phyloP scores from a whole-genome alignment of 2,797 vertebrate species.

The Anniella stebbinsi region DNA sequence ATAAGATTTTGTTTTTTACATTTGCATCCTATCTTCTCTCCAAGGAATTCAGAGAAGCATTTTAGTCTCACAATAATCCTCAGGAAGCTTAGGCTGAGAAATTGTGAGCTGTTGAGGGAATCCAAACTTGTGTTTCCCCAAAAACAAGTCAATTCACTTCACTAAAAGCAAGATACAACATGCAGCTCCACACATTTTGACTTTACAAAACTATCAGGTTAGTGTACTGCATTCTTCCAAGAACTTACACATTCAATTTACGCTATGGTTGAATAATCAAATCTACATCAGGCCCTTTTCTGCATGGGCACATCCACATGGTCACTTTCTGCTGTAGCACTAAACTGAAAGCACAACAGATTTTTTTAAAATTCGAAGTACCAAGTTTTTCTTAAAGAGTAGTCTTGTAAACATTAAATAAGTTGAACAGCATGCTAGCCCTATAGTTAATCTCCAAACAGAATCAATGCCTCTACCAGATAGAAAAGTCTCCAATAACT shows the following conservation, averaged over 20 bases:
- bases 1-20: no score
- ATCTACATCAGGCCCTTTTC: neutral
- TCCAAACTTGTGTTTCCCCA: neutral
- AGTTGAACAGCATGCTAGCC: neutral
- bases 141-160: neutral
- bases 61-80: neutral
- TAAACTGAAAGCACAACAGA: neutral
- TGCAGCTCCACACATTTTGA: neutral
- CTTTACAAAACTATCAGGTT: neutral
- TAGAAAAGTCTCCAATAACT: no score
- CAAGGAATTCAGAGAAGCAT: neutral
- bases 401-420: neutral
- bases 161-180: neutral
- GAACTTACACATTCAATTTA: neutral
- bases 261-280: neutral
- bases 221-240: neutral
- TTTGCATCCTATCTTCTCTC: neutral
- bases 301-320: neutral
- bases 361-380: neutral
- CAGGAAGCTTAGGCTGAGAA: neutral
- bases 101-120: neutral
- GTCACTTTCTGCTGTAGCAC: neutral
- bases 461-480: neutral
- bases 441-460: neutral
- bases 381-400: neutral